Conservation (phyloP, 2,888 invertebrate genomes). For the Mechanitis mazaeus region DNA sequence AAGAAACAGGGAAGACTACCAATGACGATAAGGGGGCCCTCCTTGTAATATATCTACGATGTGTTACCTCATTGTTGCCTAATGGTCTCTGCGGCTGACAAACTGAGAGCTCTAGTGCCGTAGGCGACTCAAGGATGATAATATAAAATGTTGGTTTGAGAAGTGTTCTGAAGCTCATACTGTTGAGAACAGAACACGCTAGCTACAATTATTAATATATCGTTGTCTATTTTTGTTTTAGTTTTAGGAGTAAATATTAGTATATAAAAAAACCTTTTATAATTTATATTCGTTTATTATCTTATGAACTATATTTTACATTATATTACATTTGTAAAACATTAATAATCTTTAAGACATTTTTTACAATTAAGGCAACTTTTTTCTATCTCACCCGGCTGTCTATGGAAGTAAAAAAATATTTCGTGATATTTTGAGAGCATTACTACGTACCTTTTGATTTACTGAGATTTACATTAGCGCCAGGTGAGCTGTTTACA, state of each 20-base stretch:
- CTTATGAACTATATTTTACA: slow-evolving; percentile 25
- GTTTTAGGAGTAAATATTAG: not conserved
- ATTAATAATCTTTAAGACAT: slow-evolving; percentile 1
- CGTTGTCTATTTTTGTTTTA: too few relatives aligned
- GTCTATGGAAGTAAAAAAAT: not conserved
- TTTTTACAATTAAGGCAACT: slow-evolving; percentile 17
- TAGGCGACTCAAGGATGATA: too few relatives aligned
- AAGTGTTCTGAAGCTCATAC: too few relatives aligned
- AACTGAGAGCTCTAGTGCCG: too few relatives aligned
- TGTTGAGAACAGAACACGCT: too few relatives aligned
- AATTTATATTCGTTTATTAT: slow-evolving; percentile 28
- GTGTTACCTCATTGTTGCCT: too few relatives aligned
- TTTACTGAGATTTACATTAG: not conserved
- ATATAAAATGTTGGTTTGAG: too few relatives aligned
- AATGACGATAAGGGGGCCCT: too few relatives aligned
- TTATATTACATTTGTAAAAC: slow-evolving; percentile 31
- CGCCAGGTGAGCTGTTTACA: not conserved
- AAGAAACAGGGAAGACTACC: too few relatives aligned
- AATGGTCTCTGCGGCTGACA: too few relatives aligned
- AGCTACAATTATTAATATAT: too few relatives aligned
- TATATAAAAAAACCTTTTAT: slow-evolving; percentile 1
- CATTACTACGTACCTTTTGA: not conserved
- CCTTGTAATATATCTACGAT: too few relatives aligned
- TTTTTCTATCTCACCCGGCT: slow-evolving; percentile 11
- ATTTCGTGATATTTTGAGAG: not conserved